A percentile compares a stretch with the other conserved stretches of the same genome.
Conservation (phyloP, 2,888 invertebrate genomes). For the Phytoseiulus persimilis region DNA sequence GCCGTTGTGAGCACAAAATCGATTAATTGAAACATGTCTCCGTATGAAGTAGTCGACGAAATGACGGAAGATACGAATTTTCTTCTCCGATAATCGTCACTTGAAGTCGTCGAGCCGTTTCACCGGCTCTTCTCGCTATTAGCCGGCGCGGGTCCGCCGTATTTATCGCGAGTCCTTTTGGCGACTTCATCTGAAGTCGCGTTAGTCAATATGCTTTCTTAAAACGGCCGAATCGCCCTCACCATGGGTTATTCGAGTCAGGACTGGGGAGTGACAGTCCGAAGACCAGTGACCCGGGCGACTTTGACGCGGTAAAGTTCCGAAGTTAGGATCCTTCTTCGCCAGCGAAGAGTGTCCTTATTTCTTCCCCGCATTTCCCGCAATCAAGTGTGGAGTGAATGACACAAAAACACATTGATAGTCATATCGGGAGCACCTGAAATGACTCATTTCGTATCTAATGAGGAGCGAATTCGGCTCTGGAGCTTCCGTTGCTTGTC, state of each 20-base stretch:
- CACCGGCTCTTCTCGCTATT: neutral
- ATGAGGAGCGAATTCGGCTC: neutral
- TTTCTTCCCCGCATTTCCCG: neutral
- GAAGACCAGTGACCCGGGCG: too few relatives aligned
- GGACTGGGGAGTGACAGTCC: too few relatives aligned
- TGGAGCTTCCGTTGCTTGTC: neutral
- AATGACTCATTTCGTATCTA: neutral
- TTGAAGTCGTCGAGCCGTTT: neutral
- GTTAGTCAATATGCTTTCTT: neutral
- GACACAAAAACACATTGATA: neutral
- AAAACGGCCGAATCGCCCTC: too few relatives aligned
- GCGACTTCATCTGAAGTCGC: neutral
- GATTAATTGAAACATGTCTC: neutral
- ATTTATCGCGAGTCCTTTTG: neutral
- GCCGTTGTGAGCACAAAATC: neutral
- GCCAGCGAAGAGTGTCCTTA: too few relatives aligned
- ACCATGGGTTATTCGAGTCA: too few relatives aligned
- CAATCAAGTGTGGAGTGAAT: neutral
- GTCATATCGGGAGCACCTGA: neutral
- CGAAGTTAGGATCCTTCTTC: too few relatives aligned
- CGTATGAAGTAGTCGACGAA: neutral
- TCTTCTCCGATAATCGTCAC: neutral
- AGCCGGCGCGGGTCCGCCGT: neutral
- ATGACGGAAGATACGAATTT: constrained; percentile 5
- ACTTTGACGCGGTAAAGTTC: too few relatives aligned